Base-by-base conservation (phyloP, 2,113 vertebrate species). In the Siniperca chuatsi region DNA sequence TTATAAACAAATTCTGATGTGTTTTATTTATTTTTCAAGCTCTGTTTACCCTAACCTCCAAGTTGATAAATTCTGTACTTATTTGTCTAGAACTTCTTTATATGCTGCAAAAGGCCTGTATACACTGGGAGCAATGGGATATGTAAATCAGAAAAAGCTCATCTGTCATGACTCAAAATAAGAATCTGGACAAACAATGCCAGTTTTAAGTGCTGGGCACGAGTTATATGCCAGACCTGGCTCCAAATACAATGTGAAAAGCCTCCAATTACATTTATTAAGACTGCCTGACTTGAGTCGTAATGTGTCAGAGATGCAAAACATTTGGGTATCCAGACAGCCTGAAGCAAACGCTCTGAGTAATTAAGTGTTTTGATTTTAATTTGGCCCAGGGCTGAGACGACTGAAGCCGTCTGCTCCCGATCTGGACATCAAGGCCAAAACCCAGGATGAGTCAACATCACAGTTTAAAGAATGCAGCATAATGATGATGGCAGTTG, bases 281-380 rank as follows among this genome's bases (percentile, higher is more conserved):
- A 82, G 82, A 78, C 58, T 23, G 84, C 61, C 70, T 77, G 78
- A 86, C 74, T 87, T 77, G 62, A 80, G 67, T 61, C 50, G 82
- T 74, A 80, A 84, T 82, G 87, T 74, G 78, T 92, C 79, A 71
- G 68, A 82, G 84, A 84, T 78, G 81, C 69, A 77, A 90, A 89
- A 74, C 60, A 68, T 86, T 82, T 78, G 81, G 67, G 72, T 80
- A 65, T 78, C 58, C 83, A 86, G 87, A 78, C 81, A 82, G 81
- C 85, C 85, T 52, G 50, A 80, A 88, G 89, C 72, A 8, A 89
- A 54, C 29, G 77, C 89, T 92, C 83, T 46, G 81, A 90, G 83
- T 90, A 86, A 92, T 90, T 89, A 89, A 86, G 85, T 85, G 82
- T 87, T 87, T 85, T 37, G 40, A 64, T 90, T 89, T 84, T 77